Conservation (phyloP, 1,140 invertebrate species). For the Drosophila tristis region DNA sequence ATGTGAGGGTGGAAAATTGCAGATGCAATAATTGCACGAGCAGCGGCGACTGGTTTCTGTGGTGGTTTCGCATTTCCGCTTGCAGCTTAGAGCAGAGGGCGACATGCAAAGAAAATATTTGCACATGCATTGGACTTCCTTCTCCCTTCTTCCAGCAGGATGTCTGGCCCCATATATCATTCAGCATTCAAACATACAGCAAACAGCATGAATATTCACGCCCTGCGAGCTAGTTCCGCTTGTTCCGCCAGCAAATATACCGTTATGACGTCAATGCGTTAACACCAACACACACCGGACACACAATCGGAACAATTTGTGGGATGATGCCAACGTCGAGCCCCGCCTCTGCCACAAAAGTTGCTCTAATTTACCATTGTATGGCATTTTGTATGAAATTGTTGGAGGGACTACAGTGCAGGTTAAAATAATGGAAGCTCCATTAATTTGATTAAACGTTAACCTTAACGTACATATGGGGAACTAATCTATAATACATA, state of each 20-base stretch:
- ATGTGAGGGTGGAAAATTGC: constrained; percentile 54
- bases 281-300: constrained; percentile 37
- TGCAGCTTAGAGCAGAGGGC: constrained; percentile 9
- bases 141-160: constrained; percentile 9
- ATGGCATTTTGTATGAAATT: constrained; percentile 53
- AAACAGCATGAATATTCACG: constrained; percentile 11
- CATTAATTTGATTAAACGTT: too few relatives aligned
- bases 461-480: too few relatives aligned
- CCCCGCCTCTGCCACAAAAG: constrained; percentile 48
- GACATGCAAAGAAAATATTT: constrained; percentile 68
- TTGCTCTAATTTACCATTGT: constrained; percentile 70
- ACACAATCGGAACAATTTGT: constrained; percentile 13
- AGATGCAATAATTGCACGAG: constrained; percentile 64
- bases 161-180: background rate
- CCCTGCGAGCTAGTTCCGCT: constrained; percentile 23
- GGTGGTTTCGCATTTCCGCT: constrained; percentile 63
- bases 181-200: too few relatives aligned
- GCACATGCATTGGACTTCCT: constrained; percentile 30
- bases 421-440: too few relatives aligned
- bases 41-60: constrained; percentile 57
- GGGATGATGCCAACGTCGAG: constrained; percentile 13
- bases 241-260: constrained; percentile 14
- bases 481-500: too few relatives aligned
- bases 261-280: constrained; percentile 37
- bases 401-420: too few relatives aligned